Base-by-base conservation (phyloP, 64 coral and sea anemone genomes). In the Porites lutea region DNA sequence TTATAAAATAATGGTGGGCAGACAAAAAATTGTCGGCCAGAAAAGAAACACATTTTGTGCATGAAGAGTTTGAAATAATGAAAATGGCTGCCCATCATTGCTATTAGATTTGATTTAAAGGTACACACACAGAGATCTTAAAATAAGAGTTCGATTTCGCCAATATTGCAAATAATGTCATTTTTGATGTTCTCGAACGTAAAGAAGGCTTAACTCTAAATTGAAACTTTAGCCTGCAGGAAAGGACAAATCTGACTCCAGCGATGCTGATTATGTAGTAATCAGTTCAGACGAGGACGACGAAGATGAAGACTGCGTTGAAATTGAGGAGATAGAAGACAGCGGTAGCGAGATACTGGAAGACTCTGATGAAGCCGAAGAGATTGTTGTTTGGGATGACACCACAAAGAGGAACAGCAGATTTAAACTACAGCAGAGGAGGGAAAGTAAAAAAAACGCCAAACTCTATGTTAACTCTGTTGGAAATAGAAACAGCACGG, bases 291-390 rank as follows among this genome's bases (percentile, higher is more conserved):
- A 48, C 1, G 75, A 78, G 2, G 57, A 52, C 8, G 75, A 22
- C 11, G 50, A 78, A 8, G 81, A 84, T 8, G 64, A 37, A n/a
- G 81, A 68, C n/a, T 18, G 64, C 68, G 63, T 84, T 4, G 81
- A 84, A 27, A 84, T 84, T 68, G 81, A 84, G 63, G 81, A 84
- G 81, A 68, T 84, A 22, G 81, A 84, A 4, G 81, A 84, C 16
- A 46, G 19, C 22, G 81, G 62, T 13, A 84, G 81, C 23, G 63
- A 84, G 10, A 8, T 84, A 2, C 47, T 52, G n/a, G 81, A 84
- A 4, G 19, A 51, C 3, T 0, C 4, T 65, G 46, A 84, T 65
- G 63, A 84, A n/a, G 46, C 63, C 0, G 81, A 84, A 18, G 81
- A 84, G 22, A 68, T 84, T n/a, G 10, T 22, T 84, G 81, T 84